phyloP scores from a whole-genome alignment of 2,797 vertebrate species.

The Urophycis tenuis region DNA sequence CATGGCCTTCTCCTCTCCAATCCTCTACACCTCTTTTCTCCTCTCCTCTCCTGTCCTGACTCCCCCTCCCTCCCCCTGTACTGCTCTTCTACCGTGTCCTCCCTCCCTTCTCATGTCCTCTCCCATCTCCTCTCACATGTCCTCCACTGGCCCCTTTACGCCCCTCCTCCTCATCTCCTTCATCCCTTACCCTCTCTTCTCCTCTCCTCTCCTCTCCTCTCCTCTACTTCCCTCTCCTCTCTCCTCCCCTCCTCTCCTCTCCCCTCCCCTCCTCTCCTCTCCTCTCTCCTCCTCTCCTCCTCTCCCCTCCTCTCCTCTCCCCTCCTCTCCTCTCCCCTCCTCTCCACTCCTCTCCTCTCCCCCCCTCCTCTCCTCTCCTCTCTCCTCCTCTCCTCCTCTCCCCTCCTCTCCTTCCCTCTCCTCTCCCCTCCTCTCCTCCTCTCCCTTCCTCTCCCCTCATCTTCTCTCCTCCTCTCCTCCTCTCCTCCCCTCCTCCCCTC shows the following conservation, averaged over 20 bases:
- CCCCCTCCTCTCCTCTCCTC: neutral
- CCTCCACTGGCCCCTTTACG: neutral
- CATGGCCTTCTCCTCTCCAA: too few species aligned
- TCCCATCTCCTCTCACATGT: neutral
- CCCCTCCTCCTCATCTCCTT: too few species aligned
- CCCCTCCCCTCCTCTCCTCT: too few species aligned
- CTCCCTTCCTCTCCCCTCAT: neutral
- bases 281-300: neutral
- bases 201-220: too few species aligned
- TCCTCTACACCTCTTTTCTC: too few species aligned
- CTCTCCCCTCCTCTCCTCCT: neutral
- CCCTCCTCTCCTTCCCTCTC: neutral
- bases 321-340: neutral
- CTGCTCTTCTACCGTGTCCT: too few species aligned
- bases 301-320: neutral
- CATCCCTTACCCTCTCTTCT: too few species aligned
- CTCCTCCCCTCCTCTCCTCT: too few species aligned
- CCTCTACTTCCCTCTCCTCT: too few species aligned
- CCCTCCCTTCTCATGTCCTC: neutral
- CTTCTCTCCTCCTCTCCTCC: neutral
- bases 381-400: neutral
- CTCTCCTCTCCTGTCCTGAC: too few species aligned
- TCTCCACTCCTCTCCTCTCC: neutral
- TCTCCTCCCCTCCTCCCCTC: neutral
- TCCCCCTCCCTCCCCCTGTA: too few species aligned